Evolutionary conservation across 2,113 vertebrate species (phyloP), one percentile per base, ranked within the genome.

Genomic region (Passerina amoena): DNA sequence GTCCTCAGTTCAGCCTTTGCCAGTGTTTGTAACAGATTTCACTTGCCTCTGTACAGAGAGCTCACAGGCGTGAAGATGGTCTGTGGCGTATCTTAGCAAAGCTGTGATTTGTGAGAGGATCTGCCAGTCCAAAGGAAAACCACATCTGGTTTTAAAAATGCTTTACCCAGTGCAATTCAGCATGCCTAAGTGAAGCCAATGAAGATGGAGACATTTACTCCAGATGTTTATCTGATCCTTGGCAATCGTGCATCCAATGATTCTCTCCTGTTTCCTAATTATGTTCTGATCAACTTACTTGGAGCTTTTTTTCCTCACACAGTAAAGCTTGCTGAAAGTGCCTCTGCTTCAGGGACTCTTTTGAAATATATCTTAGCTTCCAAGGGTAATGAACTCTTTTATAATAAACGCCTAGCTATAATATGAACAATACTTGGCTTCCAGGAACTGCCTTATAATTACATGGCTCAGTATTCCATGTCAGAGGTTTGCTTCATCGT

Each of bases 381-480:
- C 97, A 97, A 98, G 96, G 97, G 97, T 98, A 98, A 98, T 98
- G 97, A 98, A 98, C 96, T 97, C 98, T 96, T 96, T 94, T 97
- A 97, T 97, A 98, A 98, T 98, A 98, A 98, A 98, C 51, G 73
- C 97, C 91, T 94, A 23, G 51, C 95, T 96, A 83, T 97, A 98
- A 98, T 79, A 79, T 90, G 96, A 85, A 65, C 95, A 97, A 96
- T 98, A 81, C 94, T 95, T 95, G 82, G 97, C 95, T 98, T 98
- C 97, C 97, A 98, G 98, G 97, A 98, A 98, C 96, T 96, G 93
- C 96, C 84, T 98, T 90, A 94, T 97, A 97, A 98, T 98, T 97
- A 97, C 88, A 70, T 1, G 0, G 86, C 96, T 97, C 81, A 7
- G 97, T 93, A 97, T 95, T 97, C 96, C 97, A 97, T 98, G 97